Base-by-base conservation (phyloP, 1,140 invertebrate species). In the Bombus huntii region DNA sequence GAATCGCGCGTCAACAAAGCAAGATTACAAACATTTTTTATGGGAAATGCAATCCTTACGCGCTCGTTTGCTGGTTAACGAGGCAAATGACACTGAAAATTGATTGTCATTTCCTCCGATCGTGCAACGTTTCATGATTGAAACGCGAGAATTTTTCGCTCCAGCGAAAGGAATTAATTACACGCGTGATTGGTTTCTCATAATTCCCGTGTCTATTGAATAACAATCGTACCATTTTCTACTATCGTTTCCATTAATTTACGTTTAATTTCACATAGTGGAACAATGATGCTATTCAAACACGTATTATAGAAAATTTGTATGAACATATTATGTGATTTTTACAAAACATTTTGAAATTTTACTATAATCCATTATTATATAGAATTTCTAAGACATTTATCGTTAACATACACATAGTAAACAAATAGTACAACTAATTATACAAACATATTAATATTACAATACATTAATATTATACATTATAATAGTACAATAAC, bases 1-100 rank as follows among this genome's bases (percentile, higher is more conserved):
- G 90, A 94, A 94, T 93, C 90, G 89, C 83, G 88, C 88, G 91
- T 91, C 91, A 92, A 92, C 89, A 86, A 90, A 88, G 90, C 89
- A 92, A 92, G 92, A 89, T 89, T 89, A 89, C 92, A 92, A 91
- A 89, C 87, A 91, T 77, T 92, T 89, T 92, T 89, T 91, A 73
- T 59, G 39, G 59, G 44, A 76, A 84, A 75, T 34, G 34, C 66
- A 59, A 65, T 34, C 82, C 73, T n/a, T 18, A 31, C 79, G 77
- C 78, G 77, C 83, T 81, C 78, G 86, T 88, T 85, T 88, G 66
- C 74, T 72, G 57, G 66, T 78, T 75, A 83, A 86, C 72, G 31
- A 44, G 82, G 73, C 47, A 74, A 47, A 84, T 87, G 28, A 75
- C 88, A 59, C 47, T 59, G 76, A 84, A 89, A 89, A 88, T 89